Evolutionary conservation across 1,140 invertebrate genomes (phyloP), one percentile per base, ranked within the genome.

Genomic region (Drosophila sechellia): DNA sequence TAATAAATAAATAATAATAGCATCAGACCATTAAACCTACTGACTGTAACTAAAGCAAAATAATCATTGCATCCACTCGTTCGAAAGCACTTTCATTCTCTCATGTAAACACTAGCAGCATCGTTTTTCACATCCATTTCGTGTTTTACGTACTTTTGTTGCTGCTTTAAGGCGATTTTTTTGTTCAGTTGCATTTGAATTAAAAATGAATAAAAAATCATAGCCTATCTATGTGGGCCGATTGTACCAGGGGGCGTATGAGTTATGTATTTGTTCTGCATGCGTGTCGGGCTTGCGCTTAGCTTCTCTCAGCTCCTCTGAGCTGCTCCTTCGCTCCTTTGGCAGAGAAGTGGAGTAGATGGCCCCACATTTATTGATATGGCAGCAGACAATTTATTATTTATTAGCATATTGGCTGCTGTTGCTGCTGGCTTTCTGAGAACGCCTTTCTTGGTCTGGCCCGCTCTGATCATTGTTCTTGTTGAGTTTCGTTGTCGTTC

Each of bases 381-480:
- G 83, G 68, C 79, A 89, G 79, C 77, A 84, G 68, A 71, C 72
- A 75, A 89, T 89, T 84, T 89, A 89, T 89, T 89, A 89, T 89
- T 89, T 89, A 89, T 89, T 89, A 90, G 64, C 76, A 89, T 84
- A 89, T 89, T 84, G 50, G 65, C 70, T 66, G 71, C 55, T 56
- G 45, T 15, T 50, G 34, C 35, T 65, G 25, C 27, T 60, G 40
- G 53, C 60, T 63, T 34, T 63, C 27, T 25, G 11, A 27, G 65
- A 5, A 20, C 40, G 34, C 31, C 46, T 20, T 42, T 43, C 17
- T 43, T 57, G 34, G 48, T 22, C 55, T 42, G 65, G 54, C 57
- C 61, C 22, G 37, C 77, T 53, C 54, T 59, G 48, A 37, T 55
- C 65, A 49, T 59, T 58, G 71, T 66, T 76, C 40, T 56, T 66